Conservation (phyloP, 2,888 invertebrate genomes). For the Papilio gigon region DNA sequence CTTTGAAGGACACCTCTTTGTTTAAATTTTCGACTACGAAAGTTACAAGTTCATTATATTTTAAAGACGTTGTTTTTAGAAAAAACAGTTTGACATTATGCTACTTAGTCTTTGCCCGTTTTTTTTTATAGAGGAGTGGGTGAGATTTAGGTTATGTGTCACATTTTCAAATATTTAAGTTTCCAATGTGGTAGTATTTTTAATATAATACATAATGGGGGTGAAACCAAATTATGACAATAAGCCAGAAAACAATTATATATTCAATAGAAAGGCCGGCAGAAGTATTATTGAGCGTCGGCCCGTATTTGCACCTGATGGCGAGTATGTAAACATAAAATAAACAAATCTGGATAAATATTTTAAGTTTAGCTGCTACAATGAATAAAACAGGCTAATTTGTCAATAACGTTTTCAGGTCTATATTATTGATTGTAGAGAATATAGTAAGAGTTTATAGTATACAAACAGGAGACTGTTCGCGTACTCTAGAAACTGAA, state of each 20-base stretch:
- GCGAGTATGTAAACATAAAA: conserved; percentile 65
- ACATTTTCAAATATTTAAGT: conserved; percentile 44
- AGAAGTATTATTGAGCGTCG: conserved; percentile 74
- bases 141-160: conserved; percentile 64
- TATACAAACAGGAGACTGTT: conserved; percentile 73
- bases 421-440: conserved; percentile 72
- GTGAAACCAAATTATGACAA: conserved; percentile 52
- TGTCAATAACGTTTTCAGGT: conserved; percentile 56
- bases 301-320: conserved; percentile 77
- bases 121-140: neutral
- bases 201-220: conserved; percentile 60
- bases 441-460: conserved; percentile 74
- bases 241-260: conserved; percentile 56
- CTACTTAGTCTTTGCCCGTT: neutral
- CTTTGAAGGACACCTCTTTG: neutral
- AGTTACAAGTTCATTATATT: neutral
- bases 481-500: conserved; percentile 71
- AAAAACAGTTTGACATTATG: neutral
- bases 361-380: neutral
- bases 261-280: conserved; percentile 73
- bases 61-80: too few relatives aligned
- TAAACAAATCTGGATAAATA: conserved; percentile 1
- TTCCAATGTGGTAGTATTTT: conserved; percentile 37
- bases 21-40: neutral
- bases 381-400: neutral